Conservation (phyloP, 2,888 invertebrate species). For the Epistrophe eligans region DNA sequence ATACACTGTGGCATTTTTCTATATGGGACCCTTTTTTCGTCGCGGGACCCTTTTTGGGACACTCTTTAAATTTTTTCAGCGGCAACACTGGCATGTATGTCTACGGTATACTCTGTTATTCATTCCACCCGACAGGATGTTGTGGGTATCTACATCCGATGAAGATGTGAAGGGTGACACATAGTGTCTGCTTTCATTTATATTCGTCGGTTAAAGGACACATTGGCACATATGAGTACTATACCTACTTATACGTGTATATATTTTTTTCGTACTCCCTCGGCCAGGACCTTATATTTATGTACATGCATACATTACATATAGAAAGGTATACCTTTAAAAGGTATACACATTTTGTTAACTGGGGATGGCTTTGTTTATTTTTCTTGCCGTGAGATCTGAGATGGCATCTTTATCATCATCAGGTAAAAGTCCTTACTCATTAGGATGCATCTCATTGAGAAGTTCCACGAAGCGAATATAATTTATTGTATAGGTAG, state of each 20-base stretch:
- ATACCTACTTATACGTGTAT: not conserved
- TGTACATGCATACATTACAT: not conserved
- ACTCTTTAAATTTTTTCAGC: too few relatives aligned
- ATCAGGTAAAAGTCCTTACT: constrained; percentile 8
- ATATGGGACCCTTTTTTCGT: too few relatives aligned
- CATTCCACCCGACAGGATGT: constrained; percentile 58
- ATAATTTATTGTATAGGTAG: not conserved
- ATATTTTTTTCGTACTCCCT: not conserved
- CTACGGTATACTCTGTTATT: constrained; percentile 37
- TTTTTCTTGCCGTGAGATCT: constrained; percentile 2
- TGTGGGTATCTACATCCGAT: constrained; percentile 50
- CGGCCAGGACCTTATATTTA: not conserved
- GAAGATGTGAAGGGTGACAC: constrained; percentile 55
- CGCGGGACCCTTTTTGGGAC: too few relatives aligned
- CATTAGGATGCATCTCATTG: constrained; percentile 39
- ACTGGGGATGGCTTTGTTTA: constrained; percentile 24
- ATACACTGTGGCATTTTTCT: too few relatives aligned
- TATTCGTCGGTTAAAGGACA: constrained; percentile 24
- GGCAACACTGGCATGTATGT: constrained; percentile 34
- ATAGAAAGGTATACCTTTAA: not conserved
- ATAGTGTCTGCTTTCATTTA: constrained; percentile 55
- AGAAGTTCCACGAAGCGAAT: constrained; percentile 18
- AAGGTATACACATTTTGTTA: constrained; percentile 3
- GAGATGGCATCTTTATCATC: constrained; percentile 53
- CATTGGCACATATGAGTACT: not conserved